Evolutionary conservation across 1,140 invertebrate genomes (phyloP).

Genomic region (Megalopta genalis): DNA sequence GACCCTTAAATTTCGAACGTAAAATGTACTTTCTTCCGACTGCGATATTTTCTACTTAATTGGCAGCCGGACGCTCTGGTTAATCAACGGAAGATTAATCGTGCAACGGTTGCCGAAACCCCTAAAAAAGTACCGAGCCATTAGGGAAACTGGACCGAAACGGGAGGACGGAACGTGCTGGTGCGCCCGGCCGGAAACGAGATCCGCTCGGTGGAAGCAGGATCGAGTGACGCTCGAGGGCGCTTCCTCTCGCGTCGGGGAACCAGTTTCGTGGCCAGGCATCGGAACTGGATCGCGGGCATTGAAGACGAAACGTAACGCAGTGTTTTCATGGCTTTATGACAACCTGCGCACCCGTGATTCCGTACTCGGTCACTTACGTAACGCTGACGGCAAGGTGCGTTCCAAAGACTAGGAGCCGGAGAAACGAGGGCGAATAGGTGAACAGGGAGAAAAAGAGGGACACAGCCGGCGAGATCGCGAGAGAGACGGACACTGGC

Average conservation of each 20-base stretch:
- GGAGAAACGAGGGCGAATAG: too few relatives aligned
- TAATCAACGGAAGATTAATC: background rate
- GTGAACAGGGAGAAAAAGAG: background rate
- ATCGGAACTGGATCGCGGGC: slow-evolving; percentile 27
- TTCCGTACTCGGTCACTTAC: background rate
- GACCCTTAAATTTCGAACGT: too few relatives aligned
- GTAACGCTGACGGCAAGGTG: slow-evolving; percentile 4
- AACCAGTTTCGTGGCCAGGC: slow-evolving; percentile 25
- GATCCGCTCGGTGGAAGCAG: background rate
- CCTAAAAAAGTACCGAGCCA: background rate
- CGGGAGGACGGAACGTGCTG: background rate
- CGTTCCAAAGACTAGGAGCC: slow-evolving; percentile 1
- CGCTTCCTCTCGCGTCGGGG: slow-evolving; percentile 2
- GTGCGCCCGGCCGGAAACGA: slow-evolving; percentile 23
- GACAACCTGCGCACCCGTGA: slow-evolving; percentile 19
- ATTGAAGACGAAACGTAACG: slow-evolving; percentile 16
- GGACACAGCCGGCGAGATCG: background rate
- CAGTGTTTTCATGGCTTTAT: slow-evolving; percentile 38
- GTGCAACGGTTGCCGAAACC: background rate
- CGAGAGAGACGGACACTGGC: background rate
- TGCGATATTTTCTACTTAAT: too few relatives aligned
- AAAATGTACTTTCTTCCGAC: too few relatives aligned
- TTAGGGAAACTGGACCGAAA: slow-evolving; percentile 12
- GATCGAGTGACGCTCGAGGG: slow-evolving; percentile 14
- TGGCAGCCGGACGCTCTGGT: background rate